These are phyloP conservation scores for Cantharis rustica DNA, from an alignment of 2,888 invertebrate genomes.

Conservation along the genomic window DNA sequence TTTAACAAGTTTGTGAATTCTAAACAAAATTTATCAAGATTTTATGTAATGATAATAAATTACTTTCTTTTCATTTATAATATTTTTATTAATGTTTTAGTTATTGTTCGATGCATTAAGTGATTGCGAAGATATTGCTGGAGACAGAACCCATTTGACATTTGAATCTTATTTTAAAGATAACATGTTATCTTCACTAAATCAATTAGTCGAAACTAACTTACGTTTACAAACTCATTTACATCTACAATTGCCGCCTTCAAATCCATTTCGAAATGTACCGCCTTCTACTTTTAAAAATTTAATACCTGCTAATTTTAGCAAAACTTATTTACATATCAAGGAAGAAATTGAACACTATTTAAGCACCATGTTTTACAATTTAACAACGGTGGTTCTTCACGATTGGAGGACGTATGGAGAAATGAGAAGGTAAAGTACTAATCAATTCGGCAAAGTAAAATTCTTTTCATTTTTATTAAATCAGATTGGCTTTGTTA, in stretches of 20 bases:
- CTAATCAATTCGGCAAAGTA: too few relatives aligned
- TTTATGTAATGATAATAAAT: constrained; percentile 56
- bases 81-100: constrained; percentile 39
- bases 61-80: not conserved
- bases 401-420: constrained; percentile 98
- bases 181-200: constrained; percentile 71
- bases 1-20: constrained; percentile 73
- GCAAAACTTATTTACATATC: constrained; percentile 51
- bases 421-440: constrained; percentile 80
- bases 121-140: constrained; percentile 44
- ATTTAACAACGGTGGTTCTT: constrained; percentile 93
- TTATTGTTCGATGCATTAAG: constrained; percentile 49
- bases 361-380: constrained; percentile 93
- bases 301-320: constrained; percentile 47
- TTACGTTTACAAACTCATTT: constrained; percentile 90
- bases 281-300: constrained; percentile 48
- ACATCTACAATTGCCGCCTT: constrained; percentile 77
- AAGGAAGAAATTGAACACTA: constrained; percentile 78
- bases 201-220: constrained; percentile 90
- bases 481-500: constrained; percentile 71
- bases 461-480: constrained; percentile 22
- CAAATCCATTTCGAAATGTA: constrained; percentile 51
- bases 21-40: constrained; percentile 67
- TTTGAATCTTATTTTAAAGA: constrained; percentile 59
- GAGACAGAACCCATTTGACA: constrained; percentile 51